Evolutionary conservation across 2,888 invertebrate species (phyloP).

Genomic region (Platycnemis pennipes): DNA sequence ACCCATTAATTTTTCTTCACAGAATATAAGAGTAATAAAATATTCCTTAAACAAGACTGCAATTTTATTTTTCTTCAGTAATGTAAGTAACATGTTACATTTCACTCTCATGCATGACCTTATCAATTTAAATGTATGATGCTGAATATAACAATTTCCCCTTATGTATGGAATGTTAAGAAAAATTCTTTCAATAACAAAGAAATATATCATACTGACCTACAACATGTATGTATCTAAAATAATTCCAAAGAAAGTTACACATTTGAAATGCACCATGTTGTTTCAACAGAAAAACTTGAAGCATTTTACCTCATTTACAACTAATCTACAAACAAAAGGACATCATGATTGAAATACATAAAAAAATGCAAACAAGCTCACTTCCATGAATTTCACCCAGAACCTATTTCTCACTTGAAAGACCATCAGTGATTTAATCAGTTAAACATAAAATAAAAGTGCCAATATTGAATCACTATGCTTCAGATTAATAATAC

Average conservation of each 20-base stretch:
- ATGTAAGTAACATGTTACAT: slow-evolving; percentile 54
- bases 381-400: slow-evolving; percentile 52
- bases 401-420: slow-evolving; percentile 45
- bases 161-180: slow-evolving; percentile 50
- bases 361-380: slow-evolving; percentile 31
- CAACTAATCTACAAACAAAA: slow-evolving; percentile 42
- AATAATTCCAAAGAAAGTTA: slow-evolving; percentile 33
- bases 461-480: not conserved
- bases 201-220: not conserved
- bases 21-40: not conserved
- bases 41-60: slow-evolving; percentile 53
- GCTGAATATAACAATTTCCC: slow-evolving; percentile 33
- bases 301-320: slow-evolving; percentile 14
- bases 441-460: not conserved
- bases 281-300: slow-evolving; percentile 4
- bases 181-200: slow-evolving; percentile 43
- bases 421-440: not conserved
- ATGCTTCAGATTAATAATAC: not conserved
- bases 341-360: slow-evolving; percentile 36
- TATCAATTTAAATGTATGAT: slow-evolving; percentile 37
- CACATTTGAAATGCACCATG: slow-evolving; percentile 32
- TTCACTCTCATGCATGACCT: slow-evolving; percentile 40
- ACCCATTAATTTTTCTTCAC: not conserved
- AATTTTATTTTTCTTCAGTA: slow-evolving; percentile 63
- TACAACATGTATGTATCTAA: slow-evolving; percentile 33